These are phyloP conservation scores for Ganaspis sp. DNA, from an alignment of 1,140 invertebrate species.

Conservation along the genomic window DNA sequence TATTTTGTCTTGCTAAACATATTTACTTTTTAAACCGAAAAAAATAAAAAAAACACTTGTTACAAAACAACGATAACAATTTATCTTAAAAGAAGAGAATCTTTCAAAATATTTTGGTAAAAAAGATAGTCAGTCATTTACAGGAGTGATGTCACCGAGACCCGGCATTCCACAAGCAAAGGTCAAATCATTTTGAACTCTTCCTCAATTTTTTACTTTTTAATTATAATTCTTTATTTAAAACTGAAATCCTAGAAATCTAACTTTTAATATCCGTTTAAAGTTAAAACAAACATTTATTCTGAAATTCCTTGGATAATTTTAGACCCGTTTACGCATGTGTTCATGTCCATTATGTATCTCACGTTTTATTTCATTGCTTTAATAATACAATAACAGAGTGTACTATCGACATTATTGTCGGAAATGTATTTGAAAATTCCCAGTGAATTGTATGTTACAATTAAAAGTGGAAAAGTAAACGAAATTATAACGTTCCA, in stretches of 20 bases:
- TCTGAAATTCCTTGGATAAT: not conserved
- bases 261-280: too few species aligned
- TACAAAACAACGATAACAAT: too few species aligned
- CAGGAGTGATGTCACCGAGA: slow-evolving; percentile 48
- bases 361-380: not conserved
- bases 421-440: not conserved
- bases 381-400: not conserved
- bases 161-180: slow-evolving; percentile 38
- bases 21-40: too few species aligned
- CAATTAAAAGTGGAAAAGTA: not conserved
- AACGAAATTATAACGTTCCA: not conserved
- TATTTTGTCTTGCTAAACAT: too few species aligned
- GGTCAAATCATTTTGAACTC: slow-evolving; percentile 41
- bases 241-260: too few species aligned
- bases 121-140: slow-evolving; percentile 36
- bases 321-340: not conserved
- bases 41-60: too few species aligned
- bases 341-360: not conserved
- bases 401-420: slow-evolving; percentile 2
- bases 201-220: slow-evolving; percentile 31
- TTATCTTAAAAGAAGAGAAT: not conserved
- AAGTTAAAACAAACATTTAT: too few species aligned
- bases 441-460: not conserved
- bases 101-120: not conserved
- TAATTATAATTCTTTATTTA: not conserved